Percentiles rank a stretch among this genome's conserved stretches.
Conservation (phyloP, 2,797 vertebrate genomes). For the Pelobates cultripes region DNA sequence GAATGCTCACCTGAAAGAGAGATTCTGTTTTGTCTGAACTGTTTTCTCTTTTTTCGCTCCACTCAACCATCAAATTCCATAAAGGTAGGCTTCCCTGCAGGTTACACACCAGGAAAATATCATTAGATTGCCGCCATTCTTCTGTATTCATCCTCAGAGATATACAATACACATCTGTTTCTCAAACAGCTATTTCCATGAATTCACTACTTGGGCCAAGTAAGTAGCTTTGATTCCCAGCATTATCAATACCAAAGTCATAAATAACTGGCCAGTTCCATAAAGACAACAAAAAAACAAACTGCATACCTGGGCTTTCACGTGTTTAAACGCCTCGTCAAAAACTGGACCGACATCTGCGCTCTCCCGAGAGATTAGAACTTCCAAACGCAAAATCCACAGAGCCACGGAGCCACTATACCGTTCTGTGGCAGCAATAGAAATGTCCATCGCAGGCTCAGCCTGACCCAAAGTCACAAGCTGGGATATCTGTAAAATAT, state of each 20-base stretch:
- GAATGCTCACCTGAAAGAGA: slow-evolving; percentile 82
- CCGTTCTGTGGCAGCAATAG: slow-evolving; percentile 70
- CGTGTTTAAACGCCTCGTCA: slow-evolving; percentile 78
- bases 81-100: slow-evolving; percentile 81
- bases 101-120: neutral
- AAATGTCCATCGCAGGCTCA: slow-evolving; percentile 73
- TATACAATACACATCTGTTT: no score
- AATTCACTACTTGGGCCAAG: no score
- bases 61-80: slow-evolving; percentile 86
- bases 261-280: neutral
- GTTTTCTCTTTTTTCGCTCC: slow-evolving; percentile 75
- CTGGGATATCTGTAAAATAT: slow-evolving; percentile 63
- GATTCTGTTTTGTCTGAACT: slow-evolving; percentile 78
- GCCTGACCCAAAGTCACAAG: slow-evolving; percentile 61
- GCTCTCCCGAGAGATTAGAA: slow-evolving; percentile 74
- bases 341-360: slow-evolving; percentile 69
- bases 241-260: neutral
- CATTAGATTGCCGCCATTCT: no score
- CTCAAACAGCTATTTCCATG: no score
- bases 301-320: slow-evolving; percentile 80
- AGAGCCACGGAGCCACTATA: slow-evolving; percentile 75
- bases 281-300: no score
- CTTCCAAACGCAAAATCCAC: slow-evolving; percentile 82
- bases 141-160: no score
- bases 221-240: neutral